phyloP scores from a whole-genome alignment of 2,888 invertebrate genomes.

The Pandemis corylana region DNA sequence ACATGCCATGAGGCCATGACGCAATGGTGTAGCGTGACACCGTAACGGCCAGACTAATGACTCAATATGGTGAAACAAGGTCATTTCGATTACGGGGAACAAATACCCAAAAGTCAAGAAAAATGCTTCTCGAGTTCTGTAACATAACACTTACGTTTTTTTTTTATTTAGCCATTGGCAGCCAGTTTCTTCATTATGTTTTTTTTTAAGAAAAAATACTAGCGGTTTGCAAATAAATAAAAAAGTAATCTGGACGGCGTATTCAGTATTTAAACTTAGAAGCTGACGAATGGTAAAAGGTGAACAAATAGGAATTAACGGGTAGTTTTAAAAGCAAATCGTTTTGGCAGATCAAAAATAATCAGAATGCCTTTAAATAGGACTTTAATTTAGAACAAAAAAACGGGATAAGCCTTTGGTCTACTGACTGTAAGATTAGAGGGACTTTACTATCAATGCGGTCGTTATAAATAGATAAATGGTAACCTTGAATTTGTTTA shows the following conservation, averaged over 20 bases:
- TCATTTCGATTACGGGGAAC: not conserved
- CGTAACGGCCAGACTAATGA: not conserved
- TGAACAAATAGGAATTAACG: not conserved
- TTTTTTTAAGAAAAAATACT: not conserved
- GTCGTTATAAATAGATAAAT: slow-evolving; percentile 2
- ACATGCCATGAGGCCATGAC: not conserved
- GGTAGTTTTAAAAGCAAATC: not conserved
- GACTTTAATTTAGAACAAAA: not conserved
- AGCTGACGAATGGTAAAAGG: not conserved
- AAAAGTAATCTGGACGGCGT: not conserved
- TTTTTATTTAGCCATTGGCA: not conserved
- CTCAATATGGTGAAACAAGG: slow-evolving; percentile 1
- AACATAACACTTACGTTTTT: not conserved
- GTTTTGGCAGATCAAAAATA: not conserved
- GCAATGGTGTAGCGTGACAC: not conserved
- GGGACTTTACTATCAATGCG: not conserved
- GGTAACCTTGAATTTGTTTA: slow-evolving; percentile 25
- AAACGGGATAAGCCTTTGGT: not conserved
- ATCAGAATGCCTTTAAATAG: not conserved
- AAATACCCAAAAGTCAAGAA: not conserved
- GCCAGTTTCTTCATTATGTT: not conserved
- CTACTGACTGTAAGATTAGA: not conserved
- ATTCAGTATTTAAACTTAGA: not conserved
- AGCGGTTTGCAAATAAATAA: not conserved
- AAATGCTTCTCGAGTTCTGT: not conserved